Conservation (phyloP, 2,888 invertebrate genomes). For the Philopedon plagiatum region DNA sequence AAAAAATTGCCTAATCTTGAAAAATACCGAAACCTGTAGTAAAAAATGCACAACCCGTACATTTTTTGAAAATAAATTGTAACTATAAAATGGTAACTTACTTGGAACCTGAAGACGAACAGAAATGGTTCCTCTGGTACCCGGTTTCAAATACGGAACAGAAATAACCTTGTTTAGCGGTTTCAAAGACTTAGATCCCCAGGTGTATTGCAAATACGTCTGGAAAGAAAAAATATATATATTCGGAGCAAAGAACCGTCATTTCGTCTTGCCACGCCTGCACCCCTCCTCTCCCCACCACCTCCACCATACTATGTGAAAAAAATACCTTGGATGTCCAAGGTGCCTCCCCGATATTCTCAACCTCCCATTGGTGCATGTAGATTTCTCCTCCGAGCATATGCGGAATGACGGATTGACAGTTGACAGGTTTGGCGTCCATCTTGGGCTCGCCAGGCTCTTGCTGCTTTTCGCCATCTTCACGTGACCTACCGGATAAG, state of each 20-base stretch:
- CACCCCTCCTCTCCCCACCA: too few species aligned
- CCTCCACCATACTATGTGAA: too few species aligned
- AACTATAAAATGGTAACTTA: conserved; percentile 56
- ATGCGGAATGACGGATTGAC: conserved; percentile 54
- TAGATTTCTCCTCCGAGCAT: conserved; percentile 66
- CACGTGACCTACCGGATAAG: background rate
- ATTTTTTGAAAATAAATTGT: background rate
- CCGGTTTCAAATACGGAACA: conserved; percentile 65
- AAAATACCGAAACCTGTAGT: background rate
- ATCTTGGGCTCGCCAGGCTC: conserved; percentile 43
- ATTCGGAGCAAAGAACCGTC: too few species aligned
- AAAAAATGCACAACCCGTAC: background rate
- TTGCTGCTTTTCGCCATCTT: conserved; percentile 2
- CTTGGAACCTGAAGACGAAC: conserved; percentile 66
- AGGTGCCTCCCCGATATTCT: conserved; percentile 64
- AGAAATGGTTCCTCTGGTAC: conserved; percentile 63
- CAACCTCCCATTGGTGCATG: conserved; percentile 66
- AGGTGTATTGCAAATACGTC: conserved; percentile 67
- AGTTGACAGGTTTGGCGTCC: conserved; percentile 54
- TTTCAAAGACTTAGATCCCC: conserved; percentile 66
- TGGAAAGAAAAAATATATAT: conserved; percentile 54
- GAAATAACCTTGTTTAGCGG: conserved; percentile 61
- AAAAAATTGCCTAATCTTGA: conserved; percentile 7
- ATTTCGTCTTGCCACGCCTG: too few species aligned
- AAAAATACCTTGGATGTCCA: conserved; percentile 62